These are phyloP conservation scores for Daptonema setosum DNA, from an alignment of 2,888 invertebrate species.

Conservation along the genomic window DNA sequence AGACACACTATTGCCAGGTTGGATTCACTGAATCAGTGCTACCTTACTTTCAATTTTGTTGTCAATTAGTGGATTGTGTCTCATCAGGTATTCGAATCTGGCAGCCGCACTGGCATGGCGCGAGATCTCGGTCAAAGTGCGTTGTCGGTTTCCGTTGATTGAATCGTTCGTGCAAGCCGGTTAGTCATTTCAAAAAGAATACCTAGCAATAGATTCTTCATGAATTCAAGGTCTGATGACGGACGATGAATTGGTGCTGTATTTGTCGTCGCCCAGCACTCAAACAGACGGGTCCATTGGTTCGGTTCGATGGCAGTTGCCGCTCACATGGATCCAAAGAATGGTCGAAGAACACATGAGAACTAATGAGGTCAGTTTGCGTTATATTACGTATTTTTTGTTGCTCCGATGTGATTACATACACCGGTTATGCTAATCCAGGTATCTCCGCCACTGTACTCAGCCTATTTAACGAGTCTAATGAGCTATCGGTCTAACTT, in stretches of 20 bases:
- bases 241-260: constrained; percentile 24
- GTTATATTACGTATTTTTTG: not conserved
- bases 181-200: too few species aligned
- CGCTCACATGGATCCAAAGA: constrained; percentile 17
- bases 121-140: constrained; percentile 3
- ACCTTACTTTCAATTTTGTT: too few species aligned
- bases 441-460: too few species aligned
- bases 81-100: not conserved
- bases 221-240: too few species aligned
- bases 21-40: too few species aligned
- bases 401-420: too few species aligned
- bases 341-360: constrained; percentile 6
- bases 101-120: constrained; percentile 1
- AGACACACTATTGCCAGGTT: constrained; percentile 1
- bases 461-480: too few species aligned
- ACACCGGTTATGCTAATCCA: too few species aligned
- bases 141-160: constrained; percentile 28
- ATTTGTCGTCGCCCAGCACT: constrained; percentile 23
- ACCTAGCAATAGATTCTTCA: too few species aligned
- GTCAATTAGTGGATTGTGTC: too few species aligned
- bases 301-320: constrained; percentile 19
- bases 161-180: constrained; percentile 27
- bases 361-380: not conserved
- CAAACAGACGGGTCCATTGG: too few species aligned
- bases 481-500: constrained; percentile 1